A percentile compares a stretch with the other conserved stretches of the same genome.
phyloP scores from a whole-genome alignment of 2,113 vertebrate genomes.

The Fulica atra region DNA sequence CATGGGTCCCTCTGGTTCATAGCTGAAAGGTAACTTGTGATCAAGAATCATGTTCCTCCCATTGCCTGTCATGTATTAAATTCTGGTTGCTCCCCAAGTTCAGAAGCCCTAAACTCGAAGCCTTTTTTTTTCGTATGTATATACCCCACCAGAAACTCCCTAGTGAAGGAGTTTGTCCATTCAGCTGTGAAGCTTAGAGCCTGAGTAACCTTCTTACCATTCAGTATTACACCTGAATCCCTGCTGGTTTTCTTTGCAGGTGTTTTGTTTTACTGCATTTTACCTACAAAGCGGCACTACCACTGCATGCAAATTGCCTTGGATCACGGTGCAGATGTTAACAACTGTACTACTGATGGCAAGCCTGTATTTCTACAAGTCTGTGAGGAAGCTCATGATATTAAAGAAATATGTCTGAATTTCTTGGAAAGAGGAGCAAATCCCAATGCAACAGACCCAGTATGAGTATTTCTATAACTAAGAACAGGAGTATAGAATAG shows the following conservation, averaged over 20 bases:
- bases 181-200: not conserved
- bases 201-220: not conserved
- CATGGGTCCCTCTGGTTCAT: not conserved
- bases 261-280: conserved; percentile 89
- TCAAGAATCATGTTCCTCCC: not conserved
- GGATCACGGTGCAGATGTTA: conserved; percentile 82
- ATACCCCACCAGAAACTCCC: not conserved
- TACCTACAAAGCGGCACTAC: conserved; percentile 83
- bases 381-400: conserved; percentile 81
- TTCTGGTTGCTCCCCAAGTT: not conserved
- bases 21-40: not conserved
- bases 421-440: conserved; percentile 87
- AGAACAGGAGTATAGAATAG: not conserved
- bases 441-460: conserved; percentile 80
- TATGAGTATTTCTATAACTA: conserved; percentile 63
- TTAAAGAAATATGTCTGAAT: conserved; percentile 80
- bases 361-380: conserved; percentile 85
- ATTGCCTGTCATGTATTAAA: not conserved
- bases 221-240: not conserved
- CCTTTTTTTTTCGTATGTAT: not conserved
- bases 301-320: conserved; percentile 83
- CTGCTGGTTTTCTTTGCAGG: conserved; percentile 73
- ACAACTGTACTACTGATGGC: conserved; percentile 80
- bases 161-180: not conserved
- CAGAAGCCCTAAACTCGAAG: not conserved